Evolutionary conservation across 2,797 vertebrate species (phyloP).

Genomic region (Taenioides sp.): DNA sequence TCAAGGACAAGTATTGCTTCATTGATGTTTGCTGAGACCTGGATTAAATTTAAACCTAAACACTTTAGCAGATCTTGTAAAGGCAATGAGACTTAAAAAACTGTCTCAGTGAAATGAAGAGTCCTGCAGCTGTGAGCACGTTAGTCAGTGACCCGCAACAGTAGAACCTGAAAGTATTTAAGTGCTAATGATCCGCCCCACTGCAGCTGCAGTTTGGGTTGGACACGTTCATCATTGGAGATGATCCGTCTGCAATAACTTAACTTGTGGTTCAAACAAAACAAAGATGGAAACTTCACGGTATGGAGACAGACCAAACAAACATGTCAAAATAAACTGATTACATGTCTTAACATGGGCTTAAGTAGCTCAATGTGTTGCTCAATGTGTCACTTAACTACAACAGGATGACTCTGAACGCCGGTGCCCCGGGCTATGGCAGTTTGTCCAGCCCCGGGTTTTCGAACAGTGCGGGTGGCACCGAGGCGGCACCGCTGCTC

Average conservation of each 20-base stretch:
- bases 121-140: background rate
- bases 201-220: background rate
- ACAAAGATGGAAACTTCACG: background rate
- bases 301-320: slow-evolving; percentile 11
- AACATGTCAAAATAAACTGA: background rate
- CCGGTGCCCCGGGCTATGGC: slow-evolving; percentile 57
- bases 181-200: background rate
- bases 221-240: background rate
- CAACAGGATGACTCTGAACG: slow-evolving; percentile 68
- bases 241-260: background rate
- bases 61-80: too few species aligned
- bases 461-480: slow-evolving; percentile 16
- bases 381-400: slow-evolving; percentile 6
- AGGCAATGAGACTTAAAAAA: too few species aligned
- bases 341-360: too few species aligned
- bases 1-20: too few species aligned
- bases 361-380: background rate
- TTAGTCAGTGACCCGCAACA: slow-evolving; percentile 6
- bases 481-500: slow-evolving; percentile 65
- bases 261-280: background rate
- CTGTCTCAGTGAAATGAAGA: too few species aligned
- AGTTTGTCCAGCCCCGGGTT: slow-evolving; percentile 30
- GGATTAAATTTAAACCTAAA: too few species aligned
- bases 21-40: background rate
- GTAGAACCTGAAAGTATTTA: too few species aligned